Evolutionary conservation across 2,113 vertebrate species (phyloP).

Genomic region (Calonectris borealis): DNA sequence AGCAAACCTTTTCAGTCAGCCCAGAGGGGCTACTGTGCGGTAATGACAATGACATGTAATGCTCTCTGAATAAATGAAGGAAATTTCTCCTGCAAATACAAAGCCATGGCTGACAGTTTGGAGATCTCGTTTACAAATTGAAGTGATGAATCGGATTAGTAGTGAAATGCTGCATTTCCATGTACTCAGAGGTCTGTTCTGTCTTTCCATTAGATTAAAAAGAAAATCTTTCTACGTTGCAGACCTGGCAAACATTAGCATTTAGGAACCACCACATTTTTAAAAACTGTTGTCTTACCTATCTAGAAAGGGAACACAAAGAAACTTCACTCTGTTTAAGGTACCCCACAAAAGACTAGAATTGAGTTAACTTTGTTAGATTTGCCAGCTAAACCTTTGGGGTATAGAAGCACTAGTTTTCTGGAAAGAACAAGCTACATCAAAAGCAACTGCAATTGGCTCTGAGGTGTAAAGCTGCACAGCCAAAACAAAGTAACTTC

Average conservation of each 20-base stretch:
- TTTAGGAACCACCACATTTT: constrained; percentile 70
- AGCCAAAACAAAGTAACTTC: neutral
- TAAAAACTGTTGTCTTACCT: constrained; percentile 58
- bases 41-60: constrained; percentile 55
- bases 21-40: constrained; percentile 57
- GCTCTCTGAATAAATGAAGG: constrained; percentile 50
- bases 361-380: constrained; percentile 51
- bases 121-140: constrained; percentile 49
- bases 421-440: neutral
- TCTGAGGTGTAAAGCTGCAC: constrained; percentile 9
- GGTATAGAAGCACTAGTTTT: neutral
- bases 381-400: constrained; percentile 25
- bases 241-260: constrained; percentile 80
- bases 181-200: constrained; percentile 64
- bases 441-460: constrained; percentile 14
- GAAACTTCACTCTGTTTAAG: constrained; percentile 58
- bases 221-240: constrained; percentile 60
- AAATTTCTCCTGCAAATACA: constrained; percentile 43
- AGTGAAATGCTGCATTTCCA: constrained; percentile 11
- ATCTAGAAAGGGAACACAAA: constrained; percentile 65
- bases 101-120: constrained; percentile 34
- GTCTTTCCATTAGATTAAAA: constrained; percentile 74
- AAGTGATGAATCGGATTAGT: constrained; percentile 51
- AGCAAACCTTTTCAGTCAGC: constrained; percentile 42
- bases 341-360: constrained; percentile 46